phyloP scores from a whole-genome alignment of 2,888 invertebrate genomes.

The Venusia cambrica region DNA sequence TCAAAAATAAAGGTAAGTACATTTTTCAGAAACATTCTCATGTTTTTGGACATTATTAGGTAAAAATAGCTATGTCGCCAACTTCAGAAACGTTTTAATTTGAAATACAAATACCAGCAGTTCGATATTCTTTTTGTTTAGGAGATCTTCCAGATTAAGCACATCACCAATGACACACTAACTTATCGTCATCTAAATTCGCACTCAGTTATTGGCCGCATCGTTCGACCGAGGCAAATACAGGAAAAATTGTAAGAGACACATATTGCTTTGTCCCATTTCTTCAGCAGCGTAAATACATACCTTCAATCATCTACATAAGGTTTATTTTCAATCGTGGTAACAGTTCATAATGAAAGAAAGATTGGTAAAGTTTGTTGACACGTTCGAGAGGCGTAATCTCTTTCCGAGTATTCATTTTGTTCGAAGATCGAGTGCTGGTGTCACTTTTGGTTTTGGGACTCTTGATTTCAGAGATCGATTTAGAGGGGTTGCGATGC shows the following conservation, averaged over 20 bases:
- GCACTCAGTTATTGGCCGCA: conserved; percentile 21
- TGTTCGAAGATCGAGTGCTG: conserved; percentile 28
- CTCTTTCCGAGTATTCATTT: conserved; percentile 51
- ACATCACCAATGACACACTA: conserved; percentile 7
- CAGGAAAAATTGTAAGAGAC: conserved; percentile 27
- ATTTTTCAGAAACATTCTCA: no score
- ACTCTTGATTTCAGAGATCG: conserved; percentile 12
- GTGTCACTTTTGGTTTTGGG: conserved; percentile 19
- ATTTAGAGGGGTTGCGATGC: neutral
- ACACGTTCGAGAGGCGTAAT: conserved; percentile 49
- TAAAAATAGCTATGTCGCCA: no score
- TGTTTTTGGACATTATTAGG: no score
- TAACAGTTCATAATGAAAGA: conserved; percentile 39
- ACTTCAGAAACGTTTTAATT: no score
- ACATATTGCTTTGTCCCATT: conserved; percentile 22
- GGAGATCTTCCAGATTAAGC: neutral
- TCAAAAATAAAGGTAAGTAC: no score
- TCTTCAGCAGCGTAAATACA: conserved; percentile 1
- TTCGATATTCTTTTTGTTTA: no score
- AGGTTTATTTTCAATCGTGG: conserved; percentile 10
- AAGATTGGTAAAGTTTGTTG: conserved; percentile 57
- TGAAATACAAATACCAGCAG: no score
- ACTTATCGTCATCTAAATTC: conserved; percentile 8
- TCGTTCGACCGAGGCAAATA: conserved; percentile 23
- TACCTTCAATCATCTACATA: conserved; percentile 2